Evolutionary conservation across 2,113 vertebrate species (phyloP).

Genomic region (Excalfactoria chinensis): DNA sequence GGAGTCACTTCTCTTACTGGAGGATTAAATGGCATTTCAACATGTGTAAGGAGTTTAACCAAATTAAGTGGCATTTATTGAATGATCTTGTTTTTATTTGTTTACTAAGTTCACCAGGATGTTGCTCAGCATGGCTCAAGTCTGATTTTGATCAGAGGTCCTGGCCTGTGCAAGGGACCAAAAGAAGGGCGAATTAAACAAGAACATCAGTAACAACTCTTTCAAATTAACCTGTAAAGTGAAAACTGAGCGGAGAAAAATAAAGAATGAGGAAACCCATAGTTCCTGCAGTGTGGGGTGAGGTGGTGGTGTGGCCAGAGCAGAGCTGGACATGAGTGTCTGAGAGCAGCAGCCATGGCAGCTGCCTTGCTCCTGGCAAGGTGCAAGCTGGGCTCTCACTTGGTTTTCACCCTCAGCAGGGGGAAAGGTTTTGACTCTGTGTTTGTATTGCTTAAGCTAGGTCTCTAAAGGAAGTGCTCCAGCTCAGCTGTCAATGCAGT

Average conservation of each 20-base stretch:
- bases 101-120: conserved; percentile 72
- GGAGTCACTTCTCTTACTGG: conserved; percentile 61
- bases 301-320: not conserved
- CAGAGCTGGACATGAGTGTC: not conserved
- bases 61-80: conserved; percentile 74
- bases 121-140: conserved; percentile 66
- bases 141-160: conserved; percentile 75
- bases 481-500: not conserved
- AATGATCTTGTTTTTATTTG: conserved; percentile 79
- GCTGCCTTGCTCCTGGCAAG: not conserved
- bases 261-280: not conserved
- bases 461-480: not conserved
- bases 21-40: conserved; percentile 69
- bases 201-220: not conserved
- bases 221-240: conserved; percentile 1
- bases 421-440: not conserved
- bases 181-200: conserved; percentile 45
- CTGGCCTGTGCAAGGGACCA: conserved; percentile 63
- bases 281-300: not conserved
- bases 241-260: not conserved
- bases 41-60: conserved; percentile 70
- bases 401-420: conserved; percentile 6
- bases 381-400: conserved; percentile 37
- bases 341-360: conserved; percentile 1
- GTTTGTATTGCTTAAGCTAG: not conserved